Conservation (phyloP, 2,113 vertebrate species). For the Chlamydotis undulata region DNA sequence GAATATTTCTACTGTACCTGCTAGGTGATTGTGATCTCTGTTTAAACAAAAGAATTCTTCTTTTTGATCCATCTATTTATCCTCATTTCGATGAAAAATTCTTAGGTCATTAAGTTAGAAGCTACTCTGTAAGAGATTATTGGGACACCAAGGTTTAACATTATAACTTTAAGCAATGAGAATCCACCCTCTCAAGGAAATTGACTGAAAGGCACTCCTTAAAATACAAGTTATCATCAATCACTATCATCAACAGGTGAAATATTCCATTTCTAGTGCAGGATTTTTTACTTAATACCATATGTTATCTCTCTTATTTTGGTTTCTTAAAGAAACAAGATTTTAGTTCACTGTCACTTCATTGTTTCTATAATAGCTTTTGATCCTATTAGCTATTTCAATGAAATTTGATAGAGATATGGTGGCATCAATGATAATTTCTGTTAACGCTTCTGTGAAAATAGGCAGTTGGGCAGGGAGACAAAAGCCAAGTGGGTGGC, state of each 20-base stretch:
- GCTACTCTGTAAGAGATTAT: not conserved
- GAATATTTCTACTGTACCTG: not conserved
- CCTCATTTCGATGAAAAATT: not conserved
- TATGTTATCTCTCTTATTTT: not conserved
- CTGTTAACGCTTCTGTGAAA: not conserved
- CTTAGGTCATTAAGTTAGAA: not conserved
- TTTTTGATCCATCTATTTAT: constrained; percentile 22
- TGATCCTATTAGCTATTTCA: not conserved
- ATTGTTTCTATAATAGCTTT: not conserved
- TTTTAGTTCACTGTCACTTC: not conserved
- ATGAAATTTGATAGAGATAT: not conserved
- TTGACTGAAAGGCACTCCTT: not conserved
- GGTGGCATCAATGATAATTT: not conserved
- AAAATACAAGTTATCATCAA: not conserved
- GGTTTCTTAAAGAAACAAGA: not conserved
- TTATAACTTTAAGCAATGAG: not conserved
- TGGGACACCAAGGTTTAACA: not conserved
- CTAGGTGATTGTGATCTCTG: not conserved
- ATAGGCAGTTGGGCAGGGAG: not conserved
- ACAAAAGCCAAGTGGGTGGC: not conserved
- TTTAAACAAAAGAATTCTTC: constrained; percentile 32
- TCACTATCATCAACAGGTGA: not conserved
- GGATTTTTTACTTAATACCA: not conserved
- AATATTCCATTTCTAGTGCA: not conserved
- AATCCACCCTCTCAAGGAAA: not conserved